These are phyloP conservation scores for Hermaeophaga mercurialis DNA, from an alignment of 2,888 invertebrate species.

Conservation along the genomic window DNA sequence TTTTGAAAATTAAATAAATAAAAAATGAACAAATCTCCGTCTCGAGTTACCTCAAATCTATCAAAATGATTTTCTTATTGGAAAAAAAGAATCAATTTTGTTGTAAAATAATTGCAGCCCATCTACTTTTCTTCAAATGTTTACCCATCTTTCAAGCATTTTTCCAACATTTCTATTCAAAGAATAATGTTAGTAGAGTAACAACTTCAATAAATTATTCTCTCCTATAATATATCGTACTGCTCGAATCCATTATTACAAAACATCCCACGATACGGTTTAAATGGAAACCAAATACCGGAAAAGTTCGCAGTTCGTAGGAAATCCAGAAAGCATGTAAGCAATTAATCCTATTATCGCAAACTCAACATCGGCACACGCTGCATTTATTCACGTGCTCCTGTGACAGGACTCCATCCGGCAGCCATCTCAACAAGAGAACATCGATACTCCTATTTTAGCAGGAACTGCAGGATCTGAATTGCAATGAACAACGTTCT, in stretches of 20 bases:
- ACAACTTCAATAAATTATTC: too few species aligned
- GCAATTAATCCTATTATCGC: conserved; percentile 13
- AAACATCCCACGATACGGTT: conserved; percentile 1
- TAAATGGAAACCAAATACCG: conserved; percentile 4
- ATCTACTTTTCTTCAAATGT: too few species aligned
- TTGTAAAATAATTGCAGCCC: too few species aligned
- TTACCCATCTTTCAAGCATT: too few species aligned
- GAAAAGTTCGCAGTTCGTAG: not conserved
- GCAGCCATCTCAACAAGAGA: conserved; percentile 4
- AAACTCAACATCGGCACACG: conserved; percentile 10
- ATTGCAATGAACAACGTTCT: not conserved
- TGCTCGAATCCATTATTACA: not conserved
- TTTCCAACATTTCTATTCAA: too few species aligned
- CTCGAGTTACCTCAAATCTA: too few species aligned
- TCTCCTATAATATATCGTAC: too few species aligned
- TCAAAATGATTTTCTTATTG: too few species aligned
- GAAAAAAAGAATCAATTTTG: too few species aligned
- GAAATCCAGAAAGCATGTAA: conserved; percentile 10
- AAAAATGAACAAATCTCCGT: too few species aligned
- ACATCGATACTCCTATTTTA: conserved; percentile 5
- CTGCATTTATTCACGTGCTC: conserved; percentile 11
- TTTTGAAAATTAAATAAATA: too few species aligned
- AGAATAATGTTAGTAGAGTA: too few species aligned
- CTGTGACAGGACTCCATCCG: conserved; percentile 7
- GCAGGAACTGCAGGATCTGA: not conserved